Percentiles rank a stretch among this genome's conserved stretches.
These are phyloP conservation scores for Taxidea taxus DNA, from an alignment of 2,113 vertebrate genomes.

Conservation along the genomic window DNA sequence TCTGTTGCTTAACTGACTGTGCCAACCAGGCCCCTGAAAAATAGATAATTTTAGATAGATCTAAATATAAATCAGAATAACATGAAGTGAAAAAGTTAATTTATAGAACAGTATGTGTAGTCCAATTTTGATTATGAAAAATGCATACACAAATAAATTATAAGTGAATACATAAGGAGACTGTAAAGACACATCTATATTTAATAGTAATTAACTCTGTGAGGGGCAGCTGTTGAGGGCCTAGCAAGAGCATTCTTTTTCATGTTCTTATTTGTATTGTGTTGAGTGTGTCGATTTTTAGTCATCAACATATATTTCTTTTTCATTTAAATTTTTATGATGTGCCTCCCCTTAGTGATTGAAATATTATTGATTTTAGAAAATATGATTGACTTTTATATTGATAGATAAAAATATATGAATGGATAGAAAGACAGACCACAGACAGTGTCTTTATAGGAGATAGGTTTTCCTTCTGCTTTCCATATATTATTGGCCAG, in stretches of 20 bases:
- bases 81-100: slow-evolving; percentile 9
- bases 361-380: slow-evolving; percentile 15
- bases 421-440: neutral
- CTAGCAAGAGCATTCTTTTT: neutral
- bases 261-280: neutral
- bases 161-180: neutral
- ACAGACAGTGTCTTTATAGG: neutral
- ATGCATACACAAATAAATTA: neutral
- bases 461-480: neutral
- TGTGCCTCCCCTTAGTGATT: neutral
- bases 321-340: slow-evolving; percentile 30
- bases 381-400: neutral
- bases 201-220: neutral
- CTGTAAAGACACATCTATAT: neutral
- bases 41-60: neutral
- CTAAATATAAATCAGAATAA: neutral
- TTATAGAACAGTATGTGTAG: neutral
- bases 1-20: neutral
- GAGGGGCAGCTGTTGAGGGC: neutral
- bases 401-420: neutral
- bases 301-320: neutral
- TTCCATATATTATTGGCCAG: neutral
- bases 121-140: slow-evolving; percentile 16
- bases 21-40: neutral
- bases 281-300: neutral